Evolutionary conservation across 2,797 vertebrate genomes (phyloP).

Genomic region (Pangasius krempfi): DNA sequence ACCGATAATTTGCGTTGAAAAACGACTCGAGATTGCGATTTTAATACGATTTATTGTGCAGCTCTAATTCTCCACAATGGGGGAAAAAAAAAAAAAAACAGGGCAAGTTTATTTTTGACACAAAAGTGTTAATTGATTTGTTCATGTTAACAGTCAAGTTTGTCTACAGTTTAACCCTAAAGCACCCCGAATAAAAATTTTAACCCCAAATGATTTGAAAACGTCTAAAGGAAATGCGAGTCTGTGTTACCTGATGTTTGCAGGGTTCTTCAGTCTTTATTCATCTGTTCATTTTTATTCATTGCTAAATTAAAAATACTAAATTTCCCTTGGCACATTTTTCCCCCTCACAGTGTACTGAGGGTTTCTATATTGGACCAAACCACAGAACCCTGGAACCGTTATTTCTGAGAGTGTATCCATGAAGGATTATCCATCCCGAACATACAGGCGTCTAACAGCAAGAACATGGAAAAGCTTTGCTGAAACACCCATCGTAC

Average conservation of each 20-base stretch:
- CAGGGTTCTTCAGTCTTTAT: neutral
- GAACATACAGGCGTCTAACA: neutral
- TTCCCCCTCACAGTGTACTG: neutral
- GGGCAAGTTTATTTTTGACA: neutral
- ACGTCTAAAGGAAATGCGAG: neutral
- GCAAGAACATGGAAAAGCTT: neutral
- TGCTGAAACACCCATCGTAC: neutral
- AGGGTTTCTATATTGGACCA: neutral
- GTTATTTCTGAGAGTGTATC: neutral
- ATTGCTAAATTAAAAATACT: neutral
- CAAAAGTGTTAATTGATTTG: neutral
- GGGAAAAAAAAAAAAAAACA: no score
- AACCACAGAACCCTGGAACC: neutral
- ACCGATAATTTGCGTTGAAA: neutral
- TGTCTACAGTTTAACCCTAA: neutral
- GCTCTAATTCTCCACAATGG: neutral
- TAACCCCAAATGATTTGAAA: neutral
- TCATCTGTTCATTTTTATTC: neutral
- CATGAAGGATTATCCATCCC: neutral
- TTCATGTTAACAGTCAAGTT: neutral
- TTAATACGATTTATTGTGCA: no score
- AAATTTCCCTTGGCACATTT: no score
- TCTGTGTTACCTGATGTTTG: no score
- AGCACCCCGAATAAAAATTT: neutral
- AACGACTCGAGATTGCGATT: neutral